Conservation (phyloP, 1,140 invertebrate species). For the Psix sp. region DNA sequence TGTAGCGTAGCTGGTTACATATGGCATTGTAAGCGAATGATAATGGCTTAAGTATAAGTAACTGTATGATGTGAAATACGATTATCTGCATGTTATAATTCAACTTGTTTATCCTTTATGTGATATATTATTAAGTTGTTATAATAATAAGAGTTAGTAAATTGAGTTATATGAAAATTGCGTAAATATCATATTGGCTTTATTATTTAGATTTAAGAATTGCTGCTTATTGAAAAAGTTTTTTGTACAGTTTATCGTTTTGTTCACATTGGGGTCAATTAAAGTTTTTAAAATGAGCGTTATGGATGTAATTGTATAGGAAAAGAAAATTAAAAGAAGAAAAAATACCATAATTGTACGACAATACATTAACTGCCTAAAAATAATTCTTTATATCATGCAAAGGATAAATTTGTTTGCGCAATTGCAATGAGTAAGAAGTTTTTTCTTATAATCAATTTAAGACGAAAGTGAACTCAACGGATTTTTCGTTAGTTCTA, state of each 20-base stretch:
- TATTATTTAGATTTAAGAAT: background rate
- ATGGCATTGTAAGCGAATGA: slow-evolving; percentile 37
- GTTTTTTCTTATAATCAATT: slow-evolving; percentile 12
- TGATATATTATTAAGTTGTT: slow-evolving; percentile 24
- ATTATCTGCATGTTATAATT: slow-evolving; percentile 35
- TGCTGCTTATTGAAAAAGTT: background rate
- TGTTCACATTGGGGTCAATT: no score
- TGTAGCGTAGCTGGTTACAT: slow-evolving; percentile 32
- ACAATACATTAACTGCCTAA: slow-evolving; percentile 51
- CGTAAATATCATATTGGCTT: background rate
- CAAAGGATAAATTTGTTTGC: slow-evolving; percentile 48
- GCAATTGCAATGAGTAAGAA: slow-evolving; percentile 28
- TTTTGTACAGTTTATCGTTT: background rate
- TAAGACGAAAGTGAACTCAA: slow-evolving; percentile 10
- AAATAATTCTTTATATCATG: slow-evolving; percentile 37
- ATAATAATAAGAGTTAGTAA: background rate
- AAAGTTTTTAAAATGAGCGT: background rate
- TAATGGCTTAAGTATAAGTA: slow-evolving; percentile 49
- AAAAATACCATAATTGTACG: slow-evolving; percentile 42
- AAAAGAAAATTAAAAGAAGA: slow-evolving; percentile 2
- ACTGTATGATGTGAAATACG: slow-evolving; percentile 33
- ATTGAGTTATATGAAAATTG: background rate
- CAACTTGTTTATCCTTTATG: slow-evolving; percentile 43
- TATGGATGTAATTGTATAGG: slow-evolving; percentile 13
- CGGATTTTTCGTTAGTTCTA: slow-evolving; percentile 10